A percentile compares a stretch with the other conserved stretches of the same genome.
Evolutionary conservation across 2,888 invertebrate species (phyloP).

Genomic region (Ceraclea dissimilis): DNA sequence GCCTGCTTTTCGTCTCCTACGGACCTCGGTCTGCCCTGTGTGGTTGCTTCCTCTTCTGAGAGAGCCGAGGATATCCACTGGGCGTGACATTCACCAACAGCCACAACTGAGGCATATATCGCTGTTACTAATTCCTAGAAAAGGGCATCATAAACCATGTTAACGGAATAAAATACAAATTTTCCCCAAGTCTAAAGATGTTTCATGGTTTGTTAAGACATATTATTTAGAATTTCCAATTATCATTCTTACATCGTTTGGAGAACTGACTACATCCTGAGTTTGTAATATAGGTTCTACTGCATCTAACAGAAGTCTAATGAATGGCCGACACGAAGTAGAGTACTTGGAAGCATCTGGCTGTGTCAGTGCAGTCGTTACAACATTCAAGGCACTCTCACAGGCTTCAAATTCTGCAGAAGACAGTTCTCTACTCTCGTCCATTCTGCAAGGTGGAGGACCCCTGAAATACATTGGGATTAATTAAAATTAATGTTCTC

Average conservation of each 20-base stretch:
- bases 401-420: conserved; percentile 41
- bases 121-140: conserved; percentile 62
- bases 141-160: too few species aligned
- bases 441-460: conserved; percentile 4
- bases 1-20: conserved; percentile 40
- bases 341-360: conserved; percentile 34
- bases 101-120: conserved; percentile 60
- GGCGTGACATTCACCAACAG: conserved; percentile 66
- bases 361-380: conserved; percentile 37
- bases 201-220: background rate
- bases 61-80: conserved; percentile 37
- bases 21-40: conserved; percentile 32
- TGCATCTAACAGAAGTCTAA: conserved; percentile 36
- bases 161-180: conserved; percentile 8
- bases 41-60: conserved; percentile 27
- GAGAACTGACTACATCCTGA: conserved; percentile 40
- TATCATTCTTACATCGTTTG: conserved; percentile 41
- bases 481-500: too few species aligned
- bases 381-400: conserved; percentile 39
- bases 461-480: conserved; percentile 14
- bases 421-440: conserved; percentile 31
- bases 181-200: background rate
- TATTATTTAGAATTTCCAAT: too few species aligned
- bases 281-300: conserved; percentile 37
- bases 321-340: conserved; percentile 34